Conservation (phyloP, 2,113 vertebrate species). For the Empidonax traillii region DNA sequence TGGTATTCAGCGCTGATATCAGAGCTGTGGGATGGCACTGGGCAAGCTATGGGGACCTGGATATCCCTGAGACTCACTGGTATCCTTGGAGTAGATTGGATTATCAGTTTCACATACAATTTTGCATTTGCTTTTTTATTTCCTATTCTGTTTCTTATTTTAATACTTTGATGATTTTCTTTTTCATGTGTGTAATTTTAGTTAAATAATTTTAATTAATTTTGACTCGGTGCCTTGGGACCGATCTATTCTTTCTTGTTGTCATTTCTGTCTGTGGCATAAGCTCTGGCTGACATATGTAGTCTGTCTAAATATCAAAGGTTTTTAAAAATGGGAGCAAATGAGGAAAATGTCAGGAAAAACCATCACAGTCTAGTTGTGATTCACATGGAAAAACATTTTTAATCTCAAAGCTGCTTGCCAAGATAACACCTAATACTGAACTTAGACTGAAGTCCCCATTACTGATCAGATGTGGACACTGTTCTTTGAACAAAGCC, state of each 20-base stretch:
- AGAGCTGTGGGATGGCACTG: neutral
- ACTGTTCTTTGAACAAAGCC: neutral
- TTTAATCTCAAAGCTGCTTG: neutral
- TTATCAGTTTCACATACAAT: rapidly evolving
- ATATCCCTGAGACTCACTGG: neutral
- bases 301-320: slow-evolving; percentile 36
- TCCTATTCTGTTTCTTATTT: neutral
- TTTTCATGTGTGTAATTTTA: neutral
- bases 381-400: neutral
- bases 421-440: neutral
- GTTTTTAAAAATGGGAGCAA: neutral
- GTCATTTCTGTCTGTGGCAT: neutral
- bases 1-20: rapidly evolving
- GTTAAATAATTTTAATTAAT: slow-evolving; percentile 9
- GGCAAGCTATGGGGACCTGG: neutral
- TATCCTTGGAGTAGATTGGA: neutral
- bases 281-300: slow-evolving; percentile 14
- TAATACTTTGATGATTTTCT: neutral
- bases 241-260: neutral
- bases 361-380: neutral
- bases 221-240: slow-evolving; percentile 8
- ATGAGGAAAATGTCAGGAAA: neutral
- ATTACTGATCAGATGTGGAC: neutral
- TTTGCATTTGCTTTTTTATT: neutral
- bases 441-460: neutral